Conservation (phyloP, 1,140 invertebrate genomes). For the Pseudachorutes palmiensis region DNA sequence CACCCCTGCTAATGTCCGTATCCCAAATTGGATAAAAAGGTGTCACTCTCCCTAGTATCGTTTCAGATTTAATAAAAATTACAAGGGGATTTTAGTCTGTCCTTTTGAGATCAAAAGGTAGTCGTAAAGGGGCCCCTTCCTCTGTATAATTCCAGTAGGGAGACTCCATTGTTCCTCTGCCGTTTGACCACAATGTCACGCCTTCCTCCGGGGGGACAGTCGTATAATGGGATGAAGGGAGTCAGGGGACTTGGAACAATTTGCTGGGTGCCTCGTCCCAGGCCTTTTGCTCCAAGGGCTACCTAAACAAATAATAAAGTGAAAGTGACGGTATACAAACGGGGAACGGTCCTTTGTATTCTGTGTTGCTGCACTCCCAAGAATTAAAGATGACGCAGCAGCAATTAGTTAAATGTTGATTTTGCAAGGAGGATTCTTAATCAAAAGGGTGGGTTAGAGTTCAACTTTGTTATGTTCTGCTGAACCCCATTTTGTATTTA, state of each 20-base stretch:
- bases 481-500: background rate
- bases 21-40: slow-evolving; percentile 7
- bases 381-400: no score
- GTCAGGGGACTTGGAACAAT: background rate
- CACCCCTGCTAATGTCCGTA: background rate
- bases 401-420: background rate
- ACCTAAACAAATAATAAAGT: no score
- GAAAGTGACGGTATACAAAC: no score
- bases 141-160: background rate
- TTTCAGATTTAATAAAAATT: slow-evolving; percentile 10
- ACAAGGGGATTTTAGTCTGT: slow-evolving; percentile 3
- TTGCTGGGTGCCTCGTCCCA: background rate
- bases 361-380: no score
- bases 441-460: background rate
- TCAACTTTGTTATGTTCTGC: background rate
- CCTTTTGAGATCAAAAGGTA: slow-evolving; percentile 1
- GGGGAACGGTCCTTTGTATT: no score
- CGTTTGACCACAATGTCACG: slow-evolving; percentile 2
- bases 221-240: background rate
- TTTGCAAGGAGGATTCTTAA: background rate
- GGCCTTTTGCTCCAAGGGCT: no score
- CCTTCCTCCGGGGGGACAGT: background rate
- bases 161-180: background rate
- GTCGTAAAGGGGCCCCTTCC: background rate
- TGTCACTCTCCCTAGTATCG: background rate